phyloP scores from a whole-genome alignment of 1,140 invertebrate species.

The Drosophila malerkotliana region DNA sequence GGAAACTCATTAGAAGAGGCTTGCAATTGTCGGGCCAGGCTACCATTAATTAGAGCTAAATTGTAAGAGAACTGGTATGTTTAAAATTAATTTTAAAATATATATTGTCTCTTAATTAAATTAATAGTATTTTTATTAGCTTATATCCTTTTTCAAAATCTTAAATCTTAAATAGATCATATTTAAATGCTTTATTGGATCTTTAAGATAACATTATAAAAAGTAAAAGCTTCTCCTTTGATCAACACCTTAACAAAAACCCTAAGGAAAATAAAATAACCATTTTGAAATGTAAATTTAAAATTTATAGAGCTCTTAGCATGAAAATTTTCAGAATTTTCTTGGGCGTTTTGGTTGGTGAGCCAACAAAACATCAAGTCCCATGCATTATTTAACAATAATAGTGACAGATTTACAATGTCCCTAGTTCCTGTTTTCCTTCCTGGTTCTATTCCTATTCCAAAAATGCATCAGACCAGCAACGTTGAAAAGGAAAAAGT shows the following conservation, averaged over 20 bases:
- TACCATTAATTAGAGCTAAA: not conserved
- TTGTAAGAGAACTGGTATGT: no score
- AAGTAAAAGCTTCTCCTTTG: not conserved
- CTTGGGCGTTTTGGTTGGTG: slow-evolving; percentile 5
- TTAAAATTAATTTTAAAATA: no score
- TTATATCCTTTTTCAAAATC: no score
- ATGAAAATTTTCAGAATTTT: slow-evolving; percentile 7
- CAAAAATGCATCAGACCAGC: slow-evolving; percentile 35
- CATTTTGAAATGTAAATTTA: slow-evolving; percentile 18
- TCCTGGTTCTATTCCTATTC: slow-evolving; percentile 22
- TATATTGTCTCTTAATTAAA: no score
- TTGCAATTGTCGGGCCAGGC: not conserved
- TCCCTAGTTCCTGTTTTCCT: slow-evolving; percentile 31
- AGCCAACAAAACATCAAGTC: slow-evolving; percentile 29
- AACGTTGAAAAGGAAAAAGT: slow-evolving; percentile 38
- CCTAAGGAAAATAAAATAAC: not conserved
- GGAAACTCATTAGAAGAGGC: not conserved
- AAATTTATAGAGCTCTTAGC: slow-evolving; percentile 3
- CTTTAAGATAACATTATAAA: not conserved
- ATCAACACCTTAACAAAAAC: not conserved
- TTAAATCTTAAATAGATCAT: no score
- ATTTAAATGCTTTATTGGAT: no score
- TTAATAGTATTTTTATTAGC: no score
- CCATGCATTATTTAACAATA: slow-evolving; percentile 60
- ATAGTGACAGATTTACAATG: slow-evolving; percentile 64